phyloP scores from a whole-genome alignment of 2,113 vertebrate genomes.

The Leucosticte australis region DNA sequence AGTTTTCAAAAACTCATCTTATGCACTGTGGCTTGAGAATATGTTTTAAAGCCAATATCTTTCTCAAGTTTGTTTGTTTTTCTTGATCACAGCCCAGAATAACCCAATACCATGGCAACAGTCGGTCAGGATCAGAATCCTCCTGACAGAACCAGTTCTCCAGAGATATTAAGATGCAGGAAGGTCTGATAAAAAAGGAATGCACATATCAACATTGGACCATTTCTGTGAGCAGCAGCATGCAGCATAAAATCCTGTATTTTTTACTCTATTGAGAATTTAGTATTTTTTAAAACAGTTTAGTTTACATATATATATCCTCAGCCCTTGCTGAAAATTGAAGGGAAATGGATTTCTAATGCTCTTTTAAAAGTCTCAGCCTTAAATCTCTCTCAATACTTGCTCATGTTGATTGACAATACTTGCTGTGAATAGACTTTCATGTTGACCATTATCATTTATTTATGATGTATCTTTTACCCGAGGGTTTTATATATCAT shows the following conservation, averaged over 20 bases:
- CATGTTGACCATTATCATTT: constrained; percentile 35
- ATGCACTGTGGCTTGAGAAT: not conserved
- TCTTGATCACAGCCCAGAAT: constrained; percentile 31
- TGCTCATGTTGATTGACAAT: constrained; percentile 29
- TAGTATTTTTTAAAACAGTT: not conserved
- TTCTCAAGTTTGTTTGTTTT: constrained; percentile 26
- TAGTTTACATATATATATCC: not conserved
- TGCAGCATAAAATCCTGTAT: not conserved
- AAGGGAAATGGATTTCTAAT: not conserved
- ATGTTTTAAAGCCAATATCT: not conserved
- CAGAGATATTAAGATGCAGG: constrained; percentile 28
- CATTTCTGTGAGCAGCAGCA: not conserved
- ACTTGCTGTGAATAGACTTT: constrained; percentile 17
- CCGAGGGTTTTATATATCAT: not conserved
- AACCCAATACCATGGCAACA: constrained; percentile 36
- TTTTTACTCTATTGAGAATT: not conserved
- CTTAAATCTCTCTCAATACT: constrained; percentile 19
- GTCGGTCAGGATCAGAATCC: constrained; percentile 5
- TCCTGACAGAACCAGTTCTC: constrained; percentile 39
- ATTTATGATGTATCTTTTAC: constrained; percentile 41
- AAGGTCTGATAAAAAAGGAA: constrained; percentile 23
- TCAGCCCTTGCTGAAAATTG: not conserved
- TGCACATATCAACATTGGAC: not conserved
- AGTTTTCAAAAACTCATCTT: not conserved
- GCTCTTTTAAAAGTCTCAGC: not conserved